Base-by-base conservation (phyloP, 1,140 invertebrate species). In the Brachionus angularis region DNA sequence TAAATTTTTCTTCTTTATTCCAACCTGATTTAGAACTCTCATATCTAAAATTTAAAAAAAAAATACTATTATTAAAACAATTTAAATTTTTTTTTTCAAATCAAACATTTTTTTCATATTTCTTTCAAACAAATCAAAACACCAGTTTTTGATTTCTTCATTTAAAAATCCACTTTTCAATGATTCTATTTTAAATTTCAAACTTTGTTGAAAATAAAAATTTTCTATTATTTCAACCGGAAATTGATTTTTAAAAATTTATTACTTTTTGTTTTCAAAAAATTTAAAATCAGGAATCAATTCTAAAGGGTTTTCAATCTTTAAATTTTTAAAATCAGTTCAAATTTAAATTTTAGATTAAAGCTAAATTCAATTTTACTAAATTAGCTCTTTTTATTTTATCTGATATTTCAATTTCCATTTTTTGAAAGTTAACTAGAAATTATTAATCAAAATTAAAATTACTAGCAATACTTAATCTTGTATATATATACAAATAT, bases 1-100 rank as follows among this genome's bases (percentile, higher is more conserved):
- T 79, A 44, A 81, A 76, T 75, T 89, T 88, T 4, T 85, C 81
- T 67, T 83, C 79, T 12, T 83, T 80, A 73, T 87, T 84, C 88
- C 88, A 89, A 2, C 87, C 87, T 84, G 86, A 86, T 3, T 85
- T 85, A 80, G 87, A 87, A 5, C 82, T 80, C 75, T 87, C 86
- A 83, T 88, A 88, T 73, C 86, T 88, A 72, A 42, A 80, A 80
- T 74, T 33, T 18, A 25, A 33, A 67, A 7, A 34, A 39, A 12
- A 36, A 21, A 8, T 7, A 14, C 18, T 61, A n/a, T n/a, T n/a
- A n/a, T n/a, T n/a, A n/a, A n/a, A n/a, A n/a, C n/a, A n/a, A n/a
- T n/a, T n/a, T 18, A 23, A 47, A 0, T 31, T 58, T 39, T 34
- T 29, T 29, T 31, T 25, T 47, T 18, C 16, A 18, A 50, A 21